A percentile compares a stretch with the other conserved stretches of the same genome.
phyloP scores from a whole-genome alignment of 2,888 invertebrate genomes.

The Lasioglossum pauxillum region DNA sequence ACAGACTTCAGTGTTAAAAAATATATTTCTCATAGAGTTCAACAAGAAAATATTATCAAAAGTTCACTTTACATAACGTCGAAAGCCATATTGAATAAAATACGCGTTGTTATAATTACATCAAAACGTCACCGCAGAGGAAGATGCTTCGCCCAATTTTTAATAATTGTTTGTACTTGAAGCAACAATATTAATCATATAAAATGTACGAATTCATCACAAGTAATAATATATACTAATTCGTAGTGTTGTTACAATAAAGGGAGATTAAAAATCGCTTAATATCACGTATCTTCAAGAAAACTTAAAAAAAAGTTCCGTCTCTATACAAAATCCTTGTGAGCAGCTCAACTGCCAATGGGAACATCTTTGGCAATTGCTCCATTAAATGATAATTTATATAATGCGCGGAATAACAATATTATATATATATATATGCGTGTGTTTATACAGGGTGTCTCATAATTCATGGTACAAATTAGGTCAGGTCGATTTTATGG shows the following conservation, averaged over 20 bases:
- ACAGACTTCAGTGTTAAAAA: conserved; percentile 43
- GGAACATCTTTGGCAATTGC: conserved; percentile 45
- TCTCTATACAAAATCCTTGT: conserved; percentile 7
- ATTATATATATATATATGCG: not conserved
- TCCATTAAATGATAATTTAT: conserved; percentile 12
- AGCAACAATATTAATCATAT: conserved; percentile 25
- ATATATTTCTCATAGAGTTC: conserved; percentile 62
- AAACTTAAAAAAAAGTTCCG: conserved; percentile 5
- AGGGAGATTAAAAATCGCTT: conserved; percentile 17
- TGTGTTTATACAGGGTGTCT: too few relatives aligned
- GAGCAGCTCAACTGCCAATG: conserved; percentile 32
- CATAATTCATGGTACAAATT: too few relatives aligned
- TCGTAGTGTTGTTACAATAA: not conserved
- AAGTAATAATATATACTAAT: not conserved
- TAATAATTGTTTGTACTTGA: conserved; percentile 15
- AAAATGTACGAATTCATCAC: not conserved
- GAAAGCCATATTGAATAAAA: conserved; percentile 29
- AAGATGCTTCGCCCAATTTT: not conserved
- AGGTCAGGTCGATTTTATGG: too few relatives aligned
- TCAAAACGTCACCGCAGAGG: conserved; percentile 5
- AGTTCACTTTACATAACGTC: conserved; percentile 28
- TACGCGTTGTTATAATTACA: conserved; percentile 44
- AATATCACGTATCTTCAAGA: conserved; percentile 7
- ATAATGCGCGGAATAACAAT: conserved; percentile 2
- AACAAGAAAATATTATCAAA: conserved; percentile 65